A percentile compares a stretch with the other conserved stretches of the same genome.
Conservation (phyloP, 2,113 vertebrate species). For the Gymnocephalus cernua region DNA sequence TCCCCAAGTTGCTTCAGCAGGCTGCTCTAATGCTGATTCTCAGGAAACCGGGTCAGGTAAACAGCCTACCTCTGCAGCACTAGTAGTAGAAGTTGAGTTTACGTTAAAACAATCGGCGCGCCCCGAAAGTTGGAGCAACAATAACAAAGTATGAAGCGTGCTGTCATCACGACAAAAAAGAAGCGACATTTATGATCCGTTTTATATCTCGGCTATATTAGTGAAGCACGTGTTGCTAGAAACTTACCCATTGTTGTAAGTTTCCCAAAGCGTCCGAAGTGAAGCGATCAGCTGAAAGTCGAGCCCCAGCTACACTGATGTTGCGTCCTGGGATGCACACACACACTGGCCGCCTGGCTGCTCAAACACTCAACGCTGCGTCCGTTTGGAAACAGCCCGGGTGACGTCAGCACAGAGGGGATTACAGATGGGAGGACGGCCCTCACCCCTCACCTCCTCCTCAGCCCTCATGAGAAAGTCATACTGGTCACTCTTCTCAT, state of each 20-base stretch:
- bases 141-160: background rate
- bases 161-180: conserved; percentile 3
- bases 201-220: no score
- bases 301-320: conserved; percentile 64
- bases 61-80: background rate
- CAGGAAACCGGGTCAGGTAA: conserved; percentile 69
- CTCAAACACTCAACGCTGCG: conserved; percentile 48
- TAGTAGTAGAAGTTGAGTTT: background rate
- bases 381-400: conserved; percentile 66
- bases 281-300: conserved; percentile 58
- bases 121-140: conserved; percentile 38
- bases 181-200: background rate
- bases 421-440: conserved; percentile 67
- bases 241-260: conserved; percentile 77
- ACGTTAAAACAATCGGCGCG: conserved; percentile 6
- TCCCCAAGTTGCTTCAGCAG: conserved; percentile 60
- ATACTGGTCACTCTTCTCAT: conserved; percentile 1
- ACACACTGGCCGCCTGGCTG: conserved; percentile 72
- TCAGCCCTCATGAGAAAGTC: conserved; percentile 23
- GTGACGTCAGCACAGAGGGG: conserved; percentile 80
- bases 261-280: conserved; percentile 54
- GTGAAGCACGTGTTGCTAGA: background rate
- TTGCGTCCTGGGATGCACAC: conserved; percentile 73
- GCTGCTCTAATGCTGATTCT: conserved; percentile 54
- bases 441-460: conserved; percentile 3